Base-by-base conservation (phyloP, 1,140 invertebrate species). In the Scaptomyza pallida region DNA sequence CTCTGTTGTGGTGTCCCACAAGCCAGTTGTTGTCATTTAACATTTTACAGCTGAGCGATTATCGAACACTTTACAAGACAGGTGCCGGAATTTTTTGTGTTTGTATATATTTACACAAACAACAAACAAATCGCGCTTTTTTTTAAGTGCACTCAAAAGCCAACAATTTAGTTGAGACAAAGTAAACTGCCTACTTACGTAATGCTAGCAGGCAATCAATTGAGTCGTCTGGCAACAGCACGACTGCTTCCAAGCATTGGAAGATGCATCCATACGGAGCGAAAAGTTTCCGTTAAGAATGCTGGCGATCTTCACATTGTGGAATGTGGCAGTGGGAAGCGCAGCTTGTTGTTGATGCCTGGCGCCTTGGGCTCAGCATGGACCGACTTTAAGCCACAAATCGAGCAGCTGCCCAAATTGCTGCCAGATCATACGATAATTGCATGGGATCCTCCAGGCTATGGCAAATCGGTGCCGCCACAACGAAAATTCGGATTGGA, bases 371-470 rank as follows among this genome's bases (percentile, higher is more conserved):
- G 94, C 21, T 94, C 94, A 9, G 95, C 95, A 37, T 96, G 95
- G 94, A 96, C 95, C 1, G 96, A 97, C 89, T 97, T 97, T 80
- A 94, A 93, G 68, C 95, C 95, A 1, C 96, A 97, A 92, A 92
- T 97, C 6, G 93, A 95, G 71, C 92, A 93, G 10, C 91, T 97
- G 12, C 93, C 95, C 70, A 92, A 92, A 67, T 43, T 91, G 5
- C 30, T 91, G n/a, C 92, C 94, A 0, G 94, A 95, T 70, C 95
- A 96, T 60, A 96, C 95, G 6, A 73, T 97, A 9, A 92, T 97
- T n/a, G 95, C 94, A 0, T 97, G 96, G 95, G 97, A 98, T 92
- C 96, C 97, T 3, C 96, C 96, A 2, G 97, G 97, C 1, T 98
- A 97, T 93, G 97, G 97, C 6, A 94, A 94, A 59, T 97, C 96